Conservation (phyloP, 2,797 vertebrate species). For the Hybognathus amarus region DNA sequence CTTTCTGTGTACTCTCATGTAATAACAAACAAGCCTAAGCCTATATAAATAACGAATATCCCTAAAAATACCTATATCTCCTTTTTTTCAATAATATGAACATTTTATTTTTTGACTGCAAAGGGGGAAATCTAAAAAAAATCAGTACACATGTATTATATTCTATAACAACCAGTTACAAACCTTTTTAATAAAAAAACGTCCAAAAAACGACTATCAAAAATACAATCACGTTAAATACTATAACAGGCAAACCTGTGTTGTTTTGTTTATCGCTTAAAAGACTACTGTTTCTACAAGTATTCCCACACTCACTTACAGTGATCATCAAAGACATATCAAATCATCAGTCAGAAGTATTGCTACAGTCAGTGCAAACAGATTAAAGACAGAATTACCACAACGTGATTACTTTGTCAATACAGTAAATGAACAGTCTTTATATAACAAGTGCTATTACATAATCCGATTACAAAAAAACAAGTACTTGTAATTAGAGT, state of each 20-base stretch:
- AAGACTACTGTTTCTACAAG: not conserved
- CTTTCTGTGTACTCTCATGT: conserved; percentile 54
- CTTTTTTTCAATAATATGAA: not conserved
- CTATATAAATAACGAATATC: conserved; percentile 38
- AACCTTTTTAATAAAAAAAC: conserved; percentile 23
- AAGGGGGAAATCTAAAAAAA: conserved; percentile 4
- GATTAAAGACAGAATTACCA: conserved; percentile 60
- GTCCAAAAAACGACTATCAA: conserved; percentile 1
- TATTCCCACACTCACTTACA: conserved; percentile 44
- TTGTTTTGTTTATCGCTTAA: not conserved
- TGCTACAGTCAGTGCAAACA: conserved; percentile 69
- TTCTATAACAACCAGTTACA: conserved; percentile 17
- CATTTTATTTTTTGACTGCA: not conserved
- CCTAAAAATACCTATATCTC: not conserved
- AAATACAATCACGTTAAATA: conserved; percentile 19
- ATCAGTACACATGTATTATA: not conserved
- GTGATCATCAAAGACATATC: conserved; percentile 24
- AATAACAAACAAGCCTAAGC: conserved; percentile 59
- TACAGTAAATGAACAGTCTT: conserved; percentile 34
- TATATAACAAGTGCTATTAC: conserved; percentile 24
- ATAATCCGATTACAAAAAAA: conserved; percentile 7
- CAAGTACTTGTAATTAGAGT: not conserved
- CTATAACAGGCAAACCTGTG: conserved; percentile 12
- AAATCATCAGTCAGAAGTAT: conserved; percentile 55
- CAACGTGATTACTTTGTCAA: conserved; percentile 47